Evolutionary conservation across 2,113 vertebrate species (phyloP).

Genomic region (Alouatta palliata): DNA sequence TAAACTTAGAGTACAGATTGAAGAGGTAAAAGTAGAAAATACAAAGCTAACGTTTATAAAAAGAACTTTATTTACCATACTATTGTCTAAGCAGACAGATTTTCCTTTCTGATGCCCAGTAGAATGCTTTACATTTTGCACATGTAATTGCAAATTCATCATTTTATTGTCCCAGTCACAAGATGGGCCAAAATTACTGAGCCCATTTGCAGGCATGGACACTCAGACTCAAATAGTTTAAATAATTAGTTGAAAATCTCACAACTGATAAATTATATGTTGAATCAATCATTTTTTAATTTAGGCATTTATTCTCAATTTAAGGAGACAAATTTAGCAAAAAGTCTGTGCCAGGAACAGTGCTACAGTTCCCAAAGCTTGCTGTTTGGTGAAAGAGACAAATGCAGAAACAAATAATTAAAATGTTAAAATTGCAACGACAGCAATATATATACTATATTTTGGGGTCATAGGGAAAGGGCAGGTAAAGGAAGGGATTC

Average conservation of each 20-base stretch:
- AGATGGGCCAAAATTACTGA: background rate
- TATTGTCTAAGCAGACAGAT: background rate
- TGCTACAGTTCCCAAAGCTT: background rate
- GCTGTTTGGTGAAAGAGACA: slow-evolving; percentile 23
- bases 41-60: background rate
- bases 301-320: background rate
- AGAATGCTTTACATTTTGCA: background rate
- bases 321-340: slow-evolving; percentile 12
- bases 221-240: background rate
- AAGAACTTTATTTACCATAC: background rate
- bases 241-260: slow-evolving; percentile 26
- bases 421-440: slow-evolving; percentile 12
- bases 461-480: background rate
- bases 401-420: slow-evolving; percentile 29
- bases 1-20: background rate
- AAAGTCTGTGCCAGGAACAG: background rate
- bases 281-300: background rate
- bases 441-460: background rate
- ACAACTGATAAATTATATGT: background rate
- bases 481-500: background rate
- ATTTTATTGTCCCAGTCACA: slow-evolving; percentile 26
- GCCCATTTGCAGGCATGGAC: slow-evolving; percentile 26
- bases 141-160: background rate
- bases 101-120: background rate
- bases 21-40: background rate